These are phyloP conservation scores for Gephyroberyx darwinii DNA, from an alignment of 2,797 vertebrate species.

Conservation along the genomic window DNA sequence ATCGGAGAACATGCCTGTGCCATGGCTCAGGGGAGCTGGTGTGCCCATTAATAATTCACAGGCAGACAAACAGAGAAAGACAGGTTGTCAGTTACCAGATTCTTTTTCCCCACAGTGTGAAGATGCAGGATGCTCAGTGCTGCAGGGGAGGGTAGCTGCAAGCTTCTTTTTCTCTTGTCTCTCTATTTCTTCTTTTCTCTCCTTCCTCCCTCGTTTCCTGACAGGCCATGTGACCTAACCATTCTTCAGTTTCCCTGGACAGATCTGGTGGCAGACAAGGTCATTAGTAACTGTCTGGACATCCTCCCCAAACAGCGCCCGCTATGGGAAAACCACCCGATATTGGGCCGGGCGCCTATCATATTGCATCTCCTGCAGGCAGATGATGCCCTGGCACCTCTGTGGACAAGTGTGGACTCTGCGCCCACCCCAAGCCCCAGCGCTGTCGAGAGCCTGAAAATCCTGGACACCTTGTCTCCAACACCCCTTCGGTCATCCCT, in stretches of 20 bases:
- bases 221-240: constrained; percentile 43
- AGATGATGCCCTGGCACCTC: constrained; percentile 62
- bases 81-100: constrained; percentile 77
- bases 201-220: constrained; percentile 20
- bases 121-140: constrained; percentile 55
- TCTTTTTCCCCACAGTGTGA: constrained; percentile 53
- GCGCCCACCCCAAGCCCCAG: constrained; percentile 13
- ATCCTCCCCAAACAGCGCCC: constrained; percentile 57
- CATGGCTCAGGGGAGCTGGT: constrained; percentile 58
- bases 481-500: constrained; percentile 50
- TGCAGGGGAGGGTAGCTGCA: constrained; percentile 53
- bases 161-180: constrained; percentile 39
- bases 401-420: constrained; percentile 71
- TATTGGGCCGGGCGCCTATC: constrained; percentile 63
- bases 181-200: constrained; percentile 25
- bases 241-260: constrained; percentile 51
- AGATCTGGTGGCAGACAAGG: constrained; percentile 61
- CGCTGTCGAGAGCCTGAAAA: constrained; percentile 59
- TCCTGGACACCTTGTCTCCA: constrained; percentile 53
- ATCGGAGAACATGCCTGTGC: constrained; percentile 59
- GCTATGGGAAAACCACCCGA: constrained; percentile 61
- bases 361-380: constrained; percentile 64
- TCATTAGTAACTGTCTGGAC: constrained; percentile 71
- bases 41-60: constrained; percentile 79
- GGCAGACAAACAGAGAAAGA: constrained; percentile 70